Percentiles rank a stretch among this genome's conserved stretches.
These are phyloP conservation scores for Prunella strophiata DNA, from an alignment of 2,797 vertebrate genomes.

Conservation along the genomic window DNA sequence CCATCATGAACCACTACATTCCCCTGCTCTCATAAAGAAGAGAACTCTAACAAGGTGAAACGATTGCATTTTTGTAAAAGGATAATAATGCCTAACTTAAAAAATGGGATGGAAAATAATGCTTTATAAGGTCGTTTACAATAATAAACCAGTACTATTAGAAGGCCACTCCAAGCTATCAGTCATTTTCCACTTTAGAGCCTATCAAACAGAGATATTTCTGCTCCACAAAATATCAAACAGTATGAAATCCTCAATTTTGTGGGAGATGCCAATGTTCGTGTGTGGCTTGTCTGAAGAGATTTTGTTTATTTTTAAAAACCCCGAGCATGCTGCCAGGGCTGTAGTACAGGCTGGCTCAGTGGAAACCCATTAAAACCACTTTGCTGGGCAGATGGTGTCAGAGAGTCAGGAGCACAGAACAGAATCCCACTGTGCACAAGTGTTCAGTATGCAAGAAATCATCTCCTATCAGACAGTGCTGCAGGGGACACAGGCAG, in stretches of 20 bases:
- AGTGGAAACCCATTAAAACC: slow-evolving; percentile 40
- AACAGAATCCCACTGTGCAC: slow-evolving; percentile 45
- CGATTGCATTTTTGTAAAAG: background rate
- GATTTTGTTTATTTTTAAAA: slow-evolving; percentile 52
- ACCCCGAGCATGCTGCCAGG: slow-evolving; percentile 2
- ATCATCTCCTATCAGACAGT: slow-evolving; percentile 20
- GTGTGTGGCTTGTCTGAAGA: background rate
- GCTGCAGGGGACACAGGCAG: background rate
- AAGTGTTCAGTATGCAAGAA: slow-evolving; percentile 7
- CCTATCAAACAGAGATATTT: background rate
- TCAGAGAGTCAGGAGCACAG: slow-evolving; percentile 31
- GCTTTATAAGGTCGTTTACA: background rate
- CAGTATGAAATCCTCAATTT: background rate
- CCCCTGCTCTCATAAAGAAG: background rate
- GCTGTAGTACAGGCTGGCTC: slow-evolving; percentile 10
- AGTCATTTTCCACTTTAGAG: background rate
- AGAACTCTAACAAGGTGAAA: background rate
- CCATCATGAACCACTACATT: background rate
- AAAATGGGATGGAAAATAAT: background rate
- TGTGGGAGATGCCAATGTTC: background rate
- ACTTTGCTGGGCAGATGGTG: slow-evolving; percentile 44
- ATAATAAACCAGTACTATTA: background rate
- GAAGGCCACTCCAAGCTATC: background rate
- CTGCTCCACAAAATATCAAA: background rate
- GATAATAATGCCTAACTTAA: background rate